Conservation (phyloP, 2,888 invertebrate species). For the Polymixis flavicincta region DNA sequence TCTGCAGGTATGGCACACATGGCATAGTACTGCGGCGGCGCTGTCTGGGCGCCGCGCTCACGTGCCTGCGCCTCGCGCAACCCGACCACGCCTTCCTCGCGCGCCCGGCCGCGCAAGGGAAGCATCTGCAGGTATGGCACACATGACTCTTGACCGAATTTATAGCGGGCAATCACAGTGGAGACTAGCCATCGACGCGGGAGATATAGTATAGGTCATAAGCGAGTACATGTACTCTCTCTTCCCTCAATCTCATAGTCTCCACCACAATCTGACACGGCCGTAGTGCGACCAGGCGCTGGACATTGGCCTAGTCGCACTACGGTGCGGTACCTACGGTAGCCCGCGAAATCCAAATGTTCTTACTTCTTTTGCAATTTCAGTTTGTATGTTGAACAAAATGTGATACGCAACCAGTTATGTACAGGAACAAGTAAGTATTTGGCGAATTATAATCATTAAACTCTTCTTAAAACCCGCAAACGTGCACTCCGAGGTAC, state of each 20-base stretch:
- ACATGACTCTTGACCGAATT: neutral
- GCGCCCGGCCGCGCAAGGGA: too few species aligned
- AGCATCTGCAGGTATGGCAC: slow-evolving; percentile 56
- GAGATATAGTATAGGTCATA: neutral
- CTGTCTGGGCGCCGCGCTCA: slow-evolving; percentile 95
- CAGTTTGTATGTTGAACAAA: too few species aligned
- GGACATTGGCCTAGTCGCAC: too few species aligned
- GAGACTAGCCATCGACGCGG: neutral
- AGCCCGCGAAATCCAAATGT: too few species aligned
- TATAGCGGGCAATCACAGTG: neutral
- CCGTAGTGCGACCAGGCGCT: neutral
- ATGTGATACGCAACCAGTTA: too few species aligned
- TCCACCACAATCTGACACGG: neutral
- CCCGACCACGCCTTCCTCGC: too few species aligned
- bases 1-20: too few species aligned
- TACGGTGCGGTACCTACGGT: too few species aligned
- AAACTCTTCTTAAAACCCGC: too few species aligned
- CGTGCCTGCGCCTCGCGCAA: slow-evolving; percentile 94
- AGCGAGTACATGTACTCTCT: neutral
- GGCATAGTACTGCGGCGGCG: slow-evolving; percentile 95
- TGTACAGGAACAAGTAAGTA: too few species aligned
- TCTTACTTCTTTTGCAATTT: too few species aligned
- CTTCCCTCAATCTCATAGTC: neutral
- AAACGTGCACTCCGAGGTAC: neutral
- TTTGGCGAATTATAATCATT: too few species aligned